Evolutionary conservation across 2,113 vertebrate genomes (phyloP), one percentile per base, ranked within the genome.

Genomic region (Tetrao urogallus): DNA sequence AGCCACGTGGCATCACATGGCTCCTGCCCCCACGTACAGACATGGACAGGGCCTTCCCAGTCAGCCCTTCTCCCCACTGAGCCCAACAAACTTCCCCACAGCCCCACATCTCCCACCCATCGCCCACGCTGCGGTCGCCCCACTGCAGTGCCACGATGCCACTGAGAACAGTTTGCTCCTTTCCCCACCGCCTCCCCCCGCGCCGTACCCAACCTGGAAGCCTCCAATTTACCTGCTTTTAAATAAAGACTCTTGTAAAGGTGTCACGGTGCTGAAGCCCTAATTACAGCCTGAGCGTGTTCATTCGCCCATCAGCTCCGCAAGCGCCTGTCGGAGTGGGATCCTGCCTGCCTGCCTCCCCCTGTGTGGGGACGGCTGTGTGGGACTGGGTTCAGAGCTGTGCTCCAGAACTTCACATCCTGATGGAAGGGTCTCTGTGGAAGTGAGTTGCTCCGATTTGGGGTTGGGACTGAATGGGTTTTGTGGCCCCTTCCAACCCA

Each of bases 221-320:
- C 96, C 97, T 97, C 97, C 97, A 97, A 98, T 98, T 98, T 98
- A 98, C 97, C 97, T 98, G 97, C 97, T 96, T 97, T 96, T 93
- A 84, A 93, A 97, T 97, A 97, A 97, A 97, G 97, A 94, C 94
- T 95, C 96, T 97, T 88, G 95, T 95, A 93, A 96, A 94, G 97
- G 97, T 98, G 98, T 98, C 98, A 97, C 15, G 30, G 87, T 19
- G 86, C 87, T 90, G 97, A 98, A 98, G 96, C 95, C 96, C 97
- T 98, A 98, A 98, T 98, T 98, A 97, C 96, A 98, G 93, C 95
- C 91, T 97, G 96, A 93, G 96, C 91, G 86, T 66, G 97, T 94
- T 98, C 98, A 98, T 98, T 97, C 96, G 76, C 8, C 2, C 91
- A 87, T 97, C 88, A 30, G 96, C 94, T 96, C 94, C 16, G 47